Evolutionary conservation across 2,888 invertebrate species (phyloP).

Genomic region (Carcina quercana): DNA sequence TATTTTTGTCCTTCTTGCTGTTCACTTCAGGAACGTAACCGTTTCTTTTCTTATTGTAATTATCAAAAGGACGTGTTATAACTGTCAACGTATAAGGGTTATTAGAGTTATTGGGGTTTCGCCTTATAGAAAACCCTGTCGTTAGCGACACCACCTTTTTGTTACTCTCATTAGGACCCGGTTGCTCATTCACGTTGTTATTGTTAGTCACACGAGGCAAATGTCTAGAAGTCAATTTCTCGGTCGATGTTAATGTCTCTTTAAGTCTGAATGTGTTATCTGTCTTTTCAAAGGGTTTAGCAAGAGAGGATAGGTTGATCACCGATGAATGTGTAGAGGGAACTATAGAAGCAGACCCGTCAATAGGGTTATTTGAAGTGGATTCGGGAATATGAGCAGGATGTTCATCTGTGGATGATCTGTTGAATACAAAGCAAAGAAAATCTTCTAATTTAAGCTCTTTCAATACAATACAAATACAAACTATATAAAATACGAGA

Average conservation of each 20-base stretch:
- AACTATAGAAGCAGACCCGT: conserved; percentile 40
- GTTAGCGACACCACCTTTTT: conserved; percentile 59
- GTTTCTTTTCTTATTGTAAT: no score
- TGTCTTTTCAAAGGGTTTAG: conserved; percentile 68
- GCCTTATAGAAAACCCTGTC: conserved; percentile 65
- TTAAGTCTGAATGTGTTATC: conserved; percentile 51
- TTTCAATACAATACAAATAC: conserved; percentile 14
- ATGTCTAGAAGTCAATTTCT: conserved; percentile 38
- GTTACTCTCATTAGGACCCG: conserved; percentile 33
- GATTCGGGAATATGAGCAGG: conserved; percentile 47
- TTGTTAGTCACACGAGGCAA: conserved; percentile 46
- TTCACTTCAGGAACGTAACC: no score
- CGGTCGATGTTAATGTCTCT: conserved; percentile 49
- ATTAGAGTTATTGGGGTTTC: conserved; percentile 52
- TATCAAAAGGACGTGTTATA: conserved; percentile 50
- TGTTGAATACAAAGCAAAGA: conserved; percentile 73
- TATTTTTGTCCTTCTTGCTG: no score
- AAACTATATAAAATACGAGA: conserved; percentile 8
- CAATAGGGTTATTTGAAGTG: conserved; percentile 58
- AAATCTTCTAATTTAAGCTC: conserved; percentile 62
- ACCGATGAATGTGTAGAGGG: conserved; percentile 36
- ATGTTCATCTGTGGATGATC: conserved; percentile 72
- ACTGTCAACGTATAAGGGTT: conserved; percentile 63
- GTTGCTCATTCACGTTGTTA: conserved; percentile 35
- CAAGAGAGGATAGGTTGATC: conserved; percentile 61